phyloP scores from a whole-genome alignment of 2,888 invertebrate species.

The Petrolisthes cinctipes region DNA sequence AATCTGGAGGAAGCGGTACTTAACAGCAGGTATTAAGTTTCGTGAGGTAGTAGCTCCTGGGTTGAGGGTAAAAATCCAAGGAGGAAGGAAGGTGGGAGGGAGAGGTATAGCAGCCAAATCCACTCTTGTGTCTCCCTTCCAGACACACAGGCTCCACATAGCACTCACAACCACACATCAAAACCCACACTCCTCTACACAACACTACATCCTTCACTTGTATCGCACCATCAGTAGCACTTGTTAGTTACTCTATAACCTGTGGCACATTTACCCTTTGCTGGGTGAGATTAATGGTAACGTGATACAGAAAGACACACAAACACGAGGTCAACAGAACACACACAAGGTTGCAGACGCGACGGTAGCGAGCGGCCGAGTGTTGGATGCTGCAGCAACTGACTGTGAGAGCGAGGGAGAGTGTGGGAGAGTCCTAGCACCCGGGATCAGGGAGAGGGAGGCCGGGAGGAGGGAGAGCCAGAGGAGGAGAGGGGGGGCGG shows the following conservation, averaged over 20 bases:
- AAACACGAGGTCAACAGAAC: background rate
- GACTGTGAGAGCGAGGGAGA: slow-evolving; percentile 21
- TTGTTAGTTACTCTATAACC: background rate
- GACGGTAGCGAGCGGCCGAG: slow-evolving; percentile 30
- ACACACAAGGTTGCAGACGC: slow-evolving; percentile 27
- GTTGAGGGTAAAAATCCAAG: too few species aligned
- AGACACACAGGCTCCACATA: background rate
- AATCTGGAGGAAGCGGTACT: too few species aligned
- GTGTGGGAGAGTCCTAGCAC: slow-evolving; percentile 25
- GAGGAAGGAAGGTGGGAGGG: too few species aligned
- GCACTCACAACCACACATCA: background rate
- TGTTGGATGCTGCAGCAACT: slow-evolving; percentile 39
- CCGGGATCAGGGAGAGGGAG: slow-evolving; percentile 8
- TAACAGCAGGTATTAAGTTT: too few species aligned
- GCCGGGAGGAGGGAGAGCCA: background rate
- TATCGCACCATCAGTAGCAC: background rate
- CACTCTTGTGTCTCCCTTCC: background rate
- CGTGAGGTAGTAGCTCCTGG: too few species aligned
- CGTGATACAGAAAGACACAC: background rate
- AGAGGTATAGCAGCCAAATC: too few species aligned
- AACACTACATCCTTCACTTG: background rate
- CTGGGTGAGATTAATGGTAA: background rate
- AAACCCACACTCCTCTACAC: background rate
- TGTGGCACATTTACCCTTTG: background rate
- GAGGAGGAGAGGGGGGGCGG: background rate